Evolutionary conservation across 1,140 invertebrate genomes (phyloP), one percentile per base, ranked within the genome.

Genomic region (Drosophila ercepeae): DNA sequence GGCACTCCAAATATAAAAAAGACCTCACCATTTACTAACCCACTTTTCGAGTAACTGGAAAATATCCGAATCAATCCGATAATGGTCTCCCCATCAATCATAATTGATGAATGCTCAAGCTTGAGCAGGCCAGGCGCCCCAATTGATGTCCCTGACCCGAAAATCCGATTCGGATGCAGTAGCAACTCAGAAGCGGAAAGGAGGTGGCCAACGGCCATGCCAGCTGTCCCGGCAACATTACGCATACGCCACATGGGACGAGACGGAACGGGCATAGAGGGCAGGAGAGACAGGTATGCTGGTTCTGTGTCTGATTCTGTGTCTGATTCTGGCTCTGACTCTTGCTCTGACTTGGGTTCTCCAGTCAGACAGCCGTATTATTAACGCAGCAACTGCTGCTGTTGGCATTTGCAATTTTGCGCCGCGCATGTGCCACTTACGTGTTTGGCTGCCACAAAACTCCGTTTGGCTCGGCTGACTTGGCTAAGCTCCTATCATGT

Each of bases 351-450:
- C 23, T 45, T 34, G 63, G 23, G 57, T 45, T 71, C 59, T 48
- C 29, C 59, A 54, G 41, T 48, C 45, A 84, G 79, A 83, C 75
- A 84, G 81, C 72, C 81, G 76, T 84, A 79, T 84, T 78, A 84
- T 84, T 84, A 84, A 84, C 81, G 81, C 75, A 75, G 51, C 68
- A 49, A 55, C 59, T 55, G 41, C 71, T 53, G 48, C 54, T 55
- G 58, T 45, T 60, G 58, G 75, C 60, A 74, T 64, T 83, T 83
- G 78, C 74, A 82, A 82, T 83, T 83, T 74, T 74, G 70, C 45
- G 71, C 60, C 71, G 75, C 81, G 81, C 81, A 84, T 84, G 79
- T 86, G 79, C 79, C 81, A 84, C 81, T 86, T 84, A 79, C 50
- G 58, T 74, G 69, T 75, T 78, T 84, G 73, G 78, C 73, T 86